phyloP scores from a whole-genome alignment of 2,888 invertebrate genomes.

The Andrena hattorfiana region DNA sequence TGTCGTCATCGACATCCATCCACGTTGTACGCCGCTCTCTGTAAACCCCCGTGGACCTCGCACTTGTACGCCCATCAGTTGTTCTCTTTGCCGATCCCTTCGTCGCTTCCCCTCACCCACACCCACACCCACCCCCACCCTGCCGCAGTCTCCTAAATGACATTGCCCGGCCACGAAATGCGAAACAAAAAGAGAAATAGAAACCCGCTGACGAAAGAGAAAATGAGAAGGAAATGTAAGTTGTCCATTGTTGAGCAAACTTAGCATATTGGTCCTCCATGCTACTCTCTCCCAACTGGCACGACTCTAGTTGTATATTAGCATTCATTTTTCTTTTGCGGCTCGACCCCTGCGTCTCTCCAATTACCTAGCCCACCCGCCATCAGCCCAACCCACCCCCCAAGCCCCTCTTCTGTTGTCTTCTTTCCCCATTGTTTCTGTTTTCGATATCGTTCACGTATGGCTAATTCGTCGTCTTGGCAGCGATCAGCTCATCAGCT shows the following conservation, averaged over 20 bases:
- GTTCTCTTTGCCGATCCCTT: slow-evolving; percentile 31
- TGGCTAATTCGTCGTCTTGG: slow-evolving; percentile 48
- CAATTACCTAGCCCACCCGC: not conserved
- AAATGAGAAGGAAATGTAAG: slow-evolving; percentile 81
- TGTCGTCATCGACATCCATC: slow-evolving; percentile 49
- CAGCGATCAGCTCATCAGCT: slow-evolving; percentile 41
- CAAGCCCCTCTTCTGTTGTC: not conserved
- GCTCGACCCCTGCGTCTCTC: slow-evolving; percentile 74
- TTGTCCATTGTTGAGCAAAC: slow-evolving; percentile 80
- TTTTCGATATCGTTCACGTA: slow-evolving; percentile 30
- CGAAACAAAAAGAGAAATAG: slow-evolving; percentile 59
- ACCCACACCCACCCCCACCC: slow-evolving; percentile 1
- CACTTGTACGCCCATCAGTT: slow-evolving; percentile 37
- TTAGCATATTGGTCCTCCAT: slow-evolving; percentile 82
- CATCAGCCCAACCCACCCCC: not conserved
- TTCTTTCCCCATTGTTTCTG: not conserved
- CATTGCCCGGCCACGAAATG: slow-evolving; percentile 53
- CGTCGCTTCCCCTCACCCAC: slow-evolving; percentile 29
- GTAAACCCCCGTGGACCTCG: slow-evolving; percentile 36
- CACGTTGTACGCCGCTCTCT: slow-evolving; percentile 40
- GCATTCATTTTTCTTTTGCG: slow-evolving; percentile 73
- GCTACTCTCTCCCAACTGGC: slow-evolving; percentile 87
- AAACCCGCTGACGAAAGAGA: slow-evolving; percentile 81
- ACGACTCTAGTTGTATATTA: slow-evolving; percentile 84
- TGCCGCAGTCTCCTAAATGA: slow-evolving; percentile 36